Percentiles rank a stretch among this genome's conserved stretches.
Conservation (phyloP, 37 sponge, comb jelly and placozoan genomes). For the Beroe forskalii region DNA sequence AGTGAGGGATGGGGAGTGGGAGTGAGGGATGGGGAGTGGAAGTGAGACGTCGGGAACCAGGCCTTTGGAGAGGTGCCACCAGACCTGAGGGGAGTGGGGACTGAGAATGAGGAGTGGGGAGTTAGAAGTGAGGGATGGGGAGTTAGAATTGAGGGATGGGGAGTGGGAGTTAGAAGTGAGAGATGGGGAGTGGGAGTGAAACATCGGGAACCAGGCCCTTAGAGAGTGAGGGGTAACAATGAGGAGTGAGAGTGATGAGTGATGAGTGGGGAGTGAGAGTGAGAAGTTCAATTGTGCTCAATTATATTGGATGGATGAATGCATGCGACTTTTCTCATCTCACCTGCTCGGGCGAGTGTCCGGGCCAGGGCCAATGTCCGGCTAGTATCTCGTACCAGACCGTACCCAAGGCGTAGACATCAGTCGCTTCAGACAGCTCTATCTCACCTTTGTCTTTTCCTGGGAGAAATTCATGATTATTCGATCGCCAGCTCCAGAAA, state of each 20-base stretch:
- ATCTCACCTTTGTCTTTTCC: conserved; percentile 63
- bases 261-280: neutral
- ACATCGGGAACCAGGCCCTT: conserved; percentile 53
- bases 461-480: too few species aligned
- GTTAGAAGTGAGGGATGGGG: too few species aligned
- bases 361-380: conserved; percentile 76
- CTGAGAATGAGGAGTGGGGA: neutral
- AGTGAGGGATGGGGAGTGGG: neutral
- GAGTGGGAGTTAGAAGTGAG: neutral
- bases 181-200: neutral
- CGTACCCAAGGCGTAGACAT: conserved; percentile 56
- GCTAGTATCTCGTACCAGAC: conserved; percentile 85
- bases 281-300: too few species aligned
- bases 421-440: conserved; percentile 44
- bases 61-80: conserved; percentile 64
- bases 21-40: neutral
- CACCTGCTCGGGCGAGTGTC: conserved; percentile 56
- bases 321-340: too few species aligned
- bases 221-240: neutral
- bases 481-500: neutral
- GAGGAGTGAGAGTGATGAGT: neutral
- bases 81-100: neutral
- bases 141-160: too few species aligned
- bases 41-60: conserved; percentile 18
- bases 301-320: too few species aligned